Percentiles rank a stretch among this genome's conserved stretches.
Evolutionary conservation across 2,113 vertebrate species (phyloP).

Genomic region (Ammodytes marinus): DNA sequence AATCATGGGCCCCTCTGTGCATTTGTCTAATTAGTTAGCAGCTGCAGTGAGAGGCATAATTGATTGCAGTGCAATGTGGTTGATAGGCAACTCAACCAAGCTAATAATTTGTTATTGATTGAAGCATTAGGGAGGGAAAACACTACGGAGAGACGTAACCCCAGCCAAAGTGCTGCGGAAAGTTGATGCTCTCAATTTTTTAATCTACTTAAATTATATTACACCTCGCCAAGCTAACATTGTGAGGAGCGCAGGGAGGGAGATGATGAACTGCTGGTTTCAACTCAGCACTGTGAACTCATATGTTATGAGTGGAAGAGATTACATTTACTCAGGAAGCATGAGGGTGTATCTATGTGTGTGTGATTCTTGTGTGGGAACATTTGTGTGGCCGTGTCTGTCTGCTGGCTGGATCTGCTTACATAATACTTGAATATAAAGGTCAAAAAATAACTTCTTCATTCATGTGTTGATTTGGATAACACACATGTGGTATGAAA

Average conservation of each 20-base stretch:
- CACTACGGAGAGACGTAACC: conserved; percentile 46
- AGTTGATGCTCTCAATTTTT: conserved; percentile 65
- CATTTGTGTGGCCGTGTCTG: background rate
- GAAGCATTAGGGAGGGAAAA: conserved; percentile 68
- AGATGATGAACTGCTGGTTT: conserved; percentile 71
- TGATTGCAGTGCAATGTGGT: conserved; percentile 75
- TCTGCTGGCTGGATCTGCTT: conserved; percentile 10
- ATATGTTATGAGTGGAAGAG: conserved; percentile 62
- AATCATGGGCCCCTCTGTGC: conserved; percentile 48
- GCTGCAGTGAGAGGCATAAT: conserved; percentile 67
- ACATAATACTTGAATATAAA: conserved; percentile 5
- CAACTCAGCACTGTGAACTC: conserved; percentile 44
- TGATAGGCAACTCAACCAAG: conserved; percentile 81
- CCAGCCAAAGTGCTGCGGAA: conserved; percentile 43
- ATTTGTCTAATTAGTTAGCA: conserved; percentile 75
- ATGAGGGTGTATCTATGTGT: conserved; percentile 5
- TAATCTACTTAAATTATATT: conserved; percentile 74
- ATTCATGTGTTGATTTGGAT: conserved; percentile 16
- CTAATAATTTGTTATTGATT: conserved; percentile 85
- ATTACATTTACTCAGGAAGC: conserved; percentile 59
- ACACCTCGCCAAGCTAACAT: conserved; percentile 65
- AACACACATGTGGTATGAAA: conserved; percentile 25
- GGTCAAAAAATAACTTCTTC: conserved; percentile 13
- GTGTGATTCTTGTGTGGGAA: background rate
- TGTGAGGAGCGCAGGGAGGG: conserved; percentile 28